Evolutionary conservation across 1,140 invertebrate genomes (phyloP).

Genomic region (Drosophila micromelanica): DNA sequence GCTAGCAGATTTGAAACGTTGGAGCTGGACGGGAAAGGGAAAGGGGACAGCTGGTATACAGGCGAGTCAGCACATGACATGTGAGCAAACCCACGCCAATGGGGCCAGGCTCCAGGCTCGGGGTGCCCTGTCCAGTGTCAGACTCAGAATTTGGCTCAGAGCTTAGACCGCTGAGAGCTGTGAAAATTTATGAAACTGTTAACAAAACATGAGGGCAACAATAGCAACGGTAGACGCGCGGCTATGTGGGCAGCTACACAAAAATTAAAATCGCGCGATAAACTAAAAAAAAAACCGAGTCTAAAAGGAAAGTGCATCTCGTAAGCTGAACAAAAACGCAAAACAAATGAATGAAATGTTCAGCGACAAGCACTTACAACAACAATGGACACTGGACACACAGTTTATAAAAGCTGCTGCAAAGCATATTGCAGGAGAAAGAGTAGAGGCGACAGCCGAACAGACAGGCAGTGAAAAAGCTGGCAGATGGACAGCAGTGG

Average conservation of each 20-base stretch:
- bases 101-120: not conserved
- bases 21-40: not conserved
- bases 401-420: conserved; percentile 48
- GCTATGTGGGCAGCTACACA: conserved; percentile 28
- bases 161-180: conserved; percentile 12
- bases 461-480: conserved; percentile 9
- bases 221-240: not conserved
- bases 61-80: conserved; percentile 47
- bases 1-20: not conserved
- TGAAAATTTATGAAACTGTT: conserved; percentile 56
- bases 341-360: conserved; percentile 77
- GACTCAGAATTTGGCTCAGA: conserved; percentile 4
- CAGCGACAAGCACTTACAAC: conserved; percentile 49
- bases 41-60: not conserved
- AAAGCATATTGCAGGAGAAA: conserved; percentile 40
- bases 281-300: conserved; percentile 1
- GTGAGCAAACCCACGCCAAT: conserved; percentile 14
- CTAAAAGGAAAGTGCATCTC: conserved; percentile 35
- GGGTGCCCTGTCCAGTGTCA: conserved; percentile 1
- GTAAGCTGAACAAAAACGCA: conserved; percentile 69
- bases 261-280: conserved; percentile 44
- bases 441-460: not conserved
- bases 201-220: conserved; percentile 42
- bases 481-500: conserved; percentile 29
- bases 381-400: conserved; percentile 34